phyloP scores from a whole-genome alignment of 2,113 vertebrate species.

The Capreolus pygargus region DNA sequence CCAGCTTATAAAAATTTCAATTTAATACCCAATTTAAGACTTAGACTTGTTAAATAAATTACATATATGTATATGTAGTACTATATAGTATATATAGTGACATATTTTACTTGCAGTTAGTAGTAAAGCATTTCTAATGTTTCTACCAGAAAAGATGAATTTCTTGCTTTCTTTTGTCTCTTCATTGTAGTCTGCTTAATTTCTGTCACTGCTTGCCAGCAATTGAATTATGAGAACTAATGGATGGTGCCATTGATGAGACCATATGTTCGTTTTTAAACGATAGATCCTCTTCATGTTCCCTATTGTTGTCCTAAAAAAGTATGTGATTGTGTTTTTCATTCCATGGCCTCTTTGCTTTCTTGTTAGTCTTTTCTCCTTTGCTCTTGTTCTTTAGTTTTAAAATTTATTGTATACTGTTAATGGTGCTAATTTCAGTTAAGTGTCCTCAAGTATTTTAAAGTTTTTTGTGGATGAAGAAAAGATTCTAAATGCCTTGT shows the following conservation, averaged over 20 bases:
- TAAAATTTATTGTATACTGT: not conserved
- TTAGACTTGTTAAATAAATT: not conserved
- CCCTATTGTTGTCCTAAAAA: not conserved
- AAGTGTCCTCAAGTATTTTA: not conserved
- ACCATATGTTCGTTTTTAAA: not conserved
- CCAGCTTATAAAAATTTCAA: slow-evolving; percentile 15
- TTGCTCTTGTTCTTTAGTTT: slow-evolving; percentile 23
- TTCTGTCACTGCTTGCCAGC: not conserved
- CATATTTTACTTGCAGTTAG: not conserved
- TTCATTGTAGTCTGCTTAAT: not conserved
- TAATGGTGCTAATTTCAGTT: slow-evolving; percentile 29
- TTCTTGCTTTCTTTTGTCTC: slow-evolving; percentile 7
- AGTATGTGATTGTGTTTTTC: not conserved
- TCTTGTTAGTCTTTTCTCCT: slow-evolving; percentile 2
- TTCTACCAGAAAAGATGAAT: slow-evolving; percentile 16
- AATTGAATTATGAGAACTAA: not conserved
- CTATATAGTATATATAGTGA: not conserved
- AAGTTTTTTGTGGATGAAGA: not conserved
- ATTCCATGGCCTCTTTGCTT: not conserved
- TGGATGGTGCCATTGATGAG: not conserved
- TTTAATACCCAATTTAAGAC: not conserved
- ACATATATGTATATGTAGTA: not conserved
- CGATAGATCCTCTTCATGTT: not conserved
- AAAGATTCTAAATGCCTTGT: not conserved
- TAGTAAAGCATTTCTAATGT: slow-evolving; percentile 18